Evolutionary conservation across 2,888 invertebrate species (phyloP), one percentile per base, ranked within the genome.

Genomic region (Anticlea derivata): DNA sequence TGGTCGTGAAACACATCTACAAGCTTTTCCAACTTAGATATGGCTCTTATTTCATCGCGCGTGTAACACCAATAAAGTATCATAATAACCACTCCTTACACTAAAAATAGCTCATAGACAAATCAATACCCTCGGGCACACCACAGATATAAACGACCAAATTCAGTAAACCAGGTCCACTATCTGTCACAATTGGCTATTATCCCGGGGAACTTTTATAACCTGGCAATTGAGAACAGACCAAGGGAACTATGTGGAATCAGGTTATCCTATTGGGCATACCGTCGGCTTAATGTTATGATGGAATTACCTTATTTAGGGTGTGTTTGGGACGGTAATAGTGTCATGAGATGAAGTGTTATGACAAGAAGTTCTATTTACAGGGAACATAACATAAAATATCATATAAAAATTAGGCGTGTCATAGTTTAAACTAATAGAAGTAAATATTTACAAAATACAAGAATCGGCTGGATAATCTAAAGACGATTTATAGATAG

Each of bases 181-280:
- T 26, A 37, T 33, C 11, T 38, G 40, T 40, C 5, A 48, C 27
- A 23, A 48, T 41, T 48, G 37, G 7, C 43, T 43, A 26, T 49
- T 49, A 43, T 20, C 48, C 13, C 8, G 13, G 13, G 40, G 23
- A 1, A 7, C 43, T 43, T 31, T 37, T 43, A 49, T 29, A 29
- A 29, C 34, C 12, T 30, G 10, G 8, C 30, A 43, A 49, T 43
- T 43, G 11, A 10, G 49, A 10, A 12, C 34, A 20, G 12, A 7
- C 37, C 17, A 10, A 11, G 33, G 8, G 8, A 34, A 10, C 23
- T 20, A 34, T 26, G 40, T 20, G 20, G 12, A 45, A 29, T 12
- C 10, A 12, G 27, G 22, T 1, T 17, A 10, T 8, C 37, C 24
- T 41, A 22, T 22, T 30, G 23, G 23, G 30, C 30, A 31, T 40